phyloP scores from a whole-genome alignment of 2,797 vertebrate species.

The Arctocebus calabarensis region DNA sequence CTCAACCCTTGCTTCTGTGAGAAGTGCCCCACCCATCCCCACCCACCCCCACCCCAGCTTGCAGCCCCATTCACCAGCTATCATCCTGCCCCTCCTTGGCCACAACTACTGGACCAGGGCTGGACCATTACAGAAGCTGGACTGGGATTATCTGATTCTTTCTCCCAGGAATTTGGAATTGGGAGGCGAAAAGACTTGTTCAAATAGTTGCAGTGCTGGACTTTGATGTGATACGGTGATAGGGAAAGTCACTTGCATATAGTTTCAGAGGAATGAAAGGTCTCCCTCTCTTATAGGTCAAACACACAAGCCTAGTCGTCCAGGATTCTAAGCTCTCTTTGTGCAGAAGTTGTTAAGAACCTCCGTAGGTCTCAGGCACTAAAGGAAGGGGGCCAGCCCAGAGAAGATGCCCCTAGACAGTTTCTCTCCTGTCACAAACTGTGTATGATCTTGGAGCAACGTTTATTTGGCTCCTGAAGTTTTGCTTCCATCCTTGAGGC shows the following conservation, averaged over 20 bases:
- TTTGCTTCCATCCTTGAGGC: background rate
- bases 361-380: background rate
- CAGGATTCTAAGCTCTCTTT: background rate
- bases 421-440: background rate
- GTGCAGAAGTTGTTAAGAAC: background rate
- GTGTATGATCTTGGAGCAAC: background rate
- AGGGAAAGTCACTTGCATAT: constrained; percentile 39
- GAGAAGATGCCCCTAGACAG: background rate
- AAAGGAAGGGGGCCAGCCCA: background rate
- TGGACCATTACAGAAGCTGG: background rate
- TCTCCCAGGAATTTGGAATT: constrained; percentile 17
- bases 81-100: background rate
- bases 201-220: background rate
- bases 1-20: background rate
- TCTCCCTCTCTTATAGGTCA: background rate
- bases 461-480: background rate
- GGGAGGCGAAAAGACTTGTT: constrained; percentile 42
- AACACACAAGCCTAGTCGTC: background rate
- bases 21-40: background rate
- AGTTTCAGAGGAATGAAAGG: background rate
- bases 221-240: background rate
- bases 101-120: background rate
- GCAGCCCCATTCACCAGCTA: background rate
- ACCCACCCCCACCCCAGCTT: background rate
- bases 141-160: background rate